Percentiles rank a stretch among this genome's conserved stretches.
Evolutionary conservation across 2,888 invertebrate species (phyloP).

Genomic region (Pyrgus malvae): DNA sequence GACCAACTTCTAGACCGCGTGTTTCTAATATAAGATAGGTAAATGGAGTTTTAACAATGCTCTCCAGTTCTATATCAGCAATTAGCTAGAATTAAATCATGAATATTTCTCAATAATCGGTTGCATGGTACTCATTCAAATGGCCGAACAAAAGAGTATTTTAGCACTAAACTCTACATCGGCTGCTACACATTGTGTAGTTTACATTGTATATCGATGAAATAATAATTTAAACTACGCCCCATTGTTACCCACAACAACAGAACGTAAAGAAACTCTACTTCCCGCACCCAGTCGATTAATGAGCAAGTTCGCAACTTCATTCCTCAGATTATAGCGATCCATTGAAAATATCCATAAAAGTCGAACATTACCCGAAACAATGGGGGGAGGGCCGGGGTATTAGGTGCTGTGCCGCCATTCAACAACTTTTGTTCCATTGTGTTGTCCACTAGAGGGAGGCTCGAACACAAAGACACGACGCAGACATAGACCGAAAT

Average conservation of each 20-base stretch:
- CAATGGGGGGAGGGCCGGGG: constrained; percentile 77
- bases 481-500: constrained; percentile 79
- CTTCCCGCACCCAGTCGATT: constrained; percentile 34
- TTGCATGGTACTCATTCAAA: too few species aligned
- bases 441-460: constrained; percentile 79
- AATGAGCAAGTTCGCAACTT: constrained; percentile 68
- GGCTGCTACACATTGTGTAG: too few species aligned
- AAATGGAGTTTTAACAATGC: not conserved
- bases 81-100: too few species aligned
- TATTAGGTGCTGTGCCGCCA: constrained; percentile 79
- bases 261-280: constrained; percentile 30
- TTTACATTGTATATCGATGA: too few species aligned
- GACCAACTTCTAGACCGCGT: not conserved
- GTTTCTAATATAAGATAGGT: not conserved
- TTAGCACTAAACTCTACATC: too few species aligned
- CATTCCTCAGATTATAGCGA: constrained; percentile 76
- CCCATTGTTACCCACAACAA: constrained; percentile 21
- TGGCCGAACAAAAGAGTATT: too few species aligned
- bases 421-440: constrained; percentile 81
- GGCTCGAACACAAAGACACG: constrained; percentile 74
- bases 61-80: too few species aligned
- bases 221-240: constrained; percentile 17
- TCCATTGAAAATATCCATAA: constrained; percentile 82
- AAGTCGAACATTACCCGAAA: constrained; percentile 81
- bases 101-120: too few species aligned